phyloP scores from a whole-genome alignment of 2,797 vertebrate genomes.

The Phrynocephalus forsythii region DNA sequence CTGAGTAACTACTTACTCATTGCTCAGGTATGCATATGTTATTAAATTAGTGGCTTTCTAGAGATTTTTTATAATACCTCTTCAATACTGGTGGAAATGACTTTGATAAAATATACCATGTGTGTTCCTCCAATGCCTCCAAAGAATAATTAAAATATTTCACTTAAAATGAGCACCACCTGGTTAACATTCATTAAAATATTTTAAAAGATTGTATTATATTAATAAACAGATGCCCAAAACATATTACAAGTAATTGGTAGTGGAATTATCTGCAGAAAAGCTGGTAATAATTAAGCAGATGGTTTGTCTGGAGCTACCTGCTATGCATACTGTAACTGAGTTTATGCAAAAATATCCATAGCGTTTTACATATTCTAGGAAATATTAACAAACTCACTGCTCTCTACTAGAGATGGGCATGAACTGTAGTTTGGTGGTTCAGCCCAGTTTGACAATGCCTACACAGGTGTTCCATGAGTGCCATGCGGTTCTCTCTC shows the following conservation, averaged over 20 bases:
- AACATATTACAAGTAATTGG: conserved; percentile 1
- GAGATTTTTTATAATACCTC: background rate
- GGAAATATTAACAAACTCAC: background rate
- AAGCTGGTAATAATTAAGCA: conserved; percentile 33
- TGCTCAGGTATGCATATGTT: background rate
- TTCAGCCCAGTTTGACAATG: background rate
- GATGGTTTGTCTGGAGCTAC: background rate
- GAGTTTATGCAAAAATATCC: conserved; percentile 11
- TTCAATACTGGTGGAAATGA: background rate
- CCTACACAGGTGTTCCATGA: too few species aligned
- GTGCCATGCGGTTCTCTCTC: too few species aligned
- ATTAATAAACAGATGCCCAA: conserved; percentile 29
- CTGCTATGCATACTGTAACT: background rate
- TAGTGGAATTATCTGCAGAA: background rate
- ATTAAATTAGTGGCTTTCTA: background rate
- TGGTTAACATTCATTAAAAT: conserved; percentile 38
- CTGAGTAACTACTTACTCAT: background rate
- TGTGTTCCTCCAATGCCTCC: conserved; percentile 4
- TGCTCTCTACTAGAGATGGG: background rate
- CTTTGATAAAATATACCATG: conserved; percentile 40
- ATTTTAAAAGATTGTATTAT: conserved; percentile 44
- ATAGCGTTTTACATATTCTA: background rate
- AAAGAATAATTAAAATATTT: conserved; percentile 55
- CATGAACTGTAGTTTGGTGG: too few species aligned
- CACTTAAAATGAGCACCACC: conserved; percentile 18